Base-by-base conservation (phyloP, 1,140 invertebrate species). In the Thaumatotibia leucotreta region DNA sequence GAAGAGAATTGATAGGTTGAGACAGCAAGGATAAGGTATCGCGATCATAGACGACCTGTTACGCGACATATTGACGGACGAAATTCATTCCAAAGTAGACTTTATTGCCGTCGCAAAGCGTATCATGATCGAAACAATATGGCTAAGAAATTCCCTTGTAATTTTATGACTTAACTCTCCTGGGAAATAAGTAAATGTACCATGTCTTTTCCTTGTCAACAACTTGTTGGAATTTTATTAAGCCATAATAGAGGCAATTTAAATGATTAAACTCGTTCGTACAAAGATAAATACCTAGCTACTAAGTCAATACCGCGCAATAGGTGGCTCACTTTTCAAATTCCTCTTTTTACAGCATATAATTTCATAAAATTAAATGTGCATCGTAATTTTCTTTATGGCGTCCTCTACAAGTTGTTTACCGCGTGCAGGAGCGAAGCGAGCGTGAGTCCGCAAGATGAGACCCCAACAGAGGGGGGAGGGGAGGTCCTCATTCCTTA, bases 371-470 rank as follows among this genome's bases (percentile, higher is more conserved):
- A 58, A 58, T 58, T 58, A 58, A 27, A 11, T 29, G n/a, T 27
- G 52, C 23, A 27, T 14, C 52, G 23, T 58, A 27, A 45, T 58
- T 58, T 58, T 27, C 24, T 58, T 58, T 27, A 58, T 27, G 17
- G 23, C 52, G 14, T 58, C 52, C 52, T n/a, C n/a, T n/a, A 27
- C 8, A 62, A 62, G 32, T 33, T 62, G 61, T 62, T 62, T 17
- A 35, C 61, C 14, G 27, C 31, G 50, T 27, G 50, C 50, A 58
- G 68, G 64, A 61, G 58, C 45, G 69, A n/a, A n/a, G n/a, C n/a
- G 69, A 73, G 68, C 79, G 81, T 81, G 81, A 82, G 75, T 66
- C 67, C 72, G 77, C 77, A 79, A 82, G 73, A 84, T 79, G 77
- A 79, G 72, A 64, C 67, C 58, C n/a, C n/a, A n/a, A n/a, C n/a